phyloP scores from a whole-genome alignment of 2,888 invertebrate species.

The Antheraea assamensis region DNA sequence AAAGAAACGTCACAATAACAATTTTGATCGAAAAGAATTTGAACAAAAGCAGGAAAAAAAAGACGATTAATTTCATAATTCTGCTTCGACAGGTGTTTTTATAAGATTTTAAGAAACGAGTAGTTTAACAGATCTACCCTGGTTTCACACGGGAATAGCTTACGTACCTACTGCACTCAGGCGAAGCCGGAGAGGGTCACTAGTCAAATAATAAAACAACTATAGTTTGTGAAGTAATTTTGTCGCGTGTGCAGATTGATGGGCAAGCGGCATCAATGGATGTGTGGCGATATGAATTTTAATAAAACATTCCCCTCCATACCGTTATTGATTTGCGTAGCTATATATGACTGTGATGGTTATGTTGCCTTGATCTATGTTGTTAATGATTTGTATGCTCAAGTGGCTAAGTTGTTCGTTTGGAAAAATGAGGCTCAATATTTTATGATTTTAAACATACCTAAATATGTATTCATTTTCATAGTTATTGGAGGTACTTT shows the following conservation, averaged over 20 bases:
- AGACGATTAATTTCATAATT: no score
- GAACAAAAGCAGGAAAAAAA: no score
- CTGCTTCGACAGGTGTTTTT: no score
- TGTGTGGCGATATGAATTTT: constrained; percentile 33
- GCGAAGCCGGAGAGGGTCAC: no score
- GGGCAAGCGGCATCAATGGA: constrained; percentile 28
- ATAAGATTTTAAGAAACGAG: no score
- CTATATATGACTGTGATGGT: background rate
- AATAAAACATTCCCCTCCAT: constrained; percentile 30
- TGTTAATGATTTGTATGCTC: background rate
- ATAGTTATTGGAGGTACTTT: background rate
- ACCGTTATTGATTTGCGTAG: background rate
- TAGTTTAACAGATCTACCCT: no score
- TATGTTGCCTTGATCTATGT: background rate
- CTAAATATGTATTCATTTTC: no score
- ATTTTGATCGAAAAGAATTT: no score
- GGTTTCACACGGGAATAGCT: no score
- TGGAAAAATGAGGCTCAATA: background rate
- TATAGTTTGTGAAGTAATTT: constrained; percentile 17
- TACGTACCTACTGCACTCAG: no score
- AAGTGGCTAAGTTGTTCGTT: background rate
- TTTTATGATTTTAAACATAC: background rate
- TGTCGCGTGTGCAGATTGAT: constrained; percentile 38
- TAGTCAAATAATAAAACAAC: background rate
- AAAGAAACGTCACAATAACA: no score